Evolutionary conservation across 92 coral and sea anemone species (phyloP), one percentile per base, ranked within the genome.

Genomic region (Pocillopora meandrina): DNA sequence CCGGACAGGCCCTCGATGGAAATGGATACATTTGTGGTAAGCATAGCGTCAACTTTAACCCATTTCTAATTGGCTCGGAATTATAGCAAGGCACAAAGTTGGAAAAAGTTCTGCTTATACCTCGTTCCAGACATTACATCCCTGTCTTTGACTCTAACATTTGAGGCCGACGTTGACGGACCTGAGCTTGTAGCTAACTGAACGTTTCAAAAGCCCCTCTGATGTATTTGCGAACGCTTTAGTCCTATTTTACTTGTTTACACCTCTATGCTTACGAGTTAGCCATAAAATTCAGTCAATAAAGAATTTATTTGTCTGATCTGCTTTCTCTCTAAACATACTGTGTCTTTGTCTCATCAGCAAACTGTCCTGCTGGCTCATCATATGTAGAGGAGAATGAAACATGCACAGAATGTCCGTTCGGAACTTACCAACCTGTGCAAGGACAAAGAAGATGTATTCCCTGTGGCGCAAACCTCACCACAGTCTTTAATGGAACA

Each of bases 331-430:
- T 7, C 11, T 12, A 3, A 42, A 42, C 49, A 42, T 42, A 7
- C 49, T 3, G 5, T 42, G 49, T 42, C 49, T 42, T 1, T 42
- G 26, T 12, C 60, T 62, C 14, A n/a, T 2, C 9, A 82, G 90
- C 85, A 77, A 87, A 81, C 72, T 87, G 90, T 61, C 67, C 87
- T 5, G 61, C 90, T 23, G 90, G 90, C 36, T 65, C 75, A 60
- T 80, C 42, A 34, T 55, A 86, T 66, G 72, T 62, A 34, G 47
- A 67, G 16, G 57, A 66, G 59, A 84, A 82, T 14, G 85, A 23
- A 10, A 82, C 71, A 13, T 87, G 90, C 61, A 21, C 26, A 1
- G 71, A 75, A 61, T 87, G 90, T 69, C 69, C 75, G 31, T 72
- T 31, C 59, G 90, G 90, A 16, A 81, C 82, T 12, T 87, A 82